A percentile compares a stretch with the other conserved stretches of the same genome.
phyloP scores from a whole-genome alignment of 2,113 vertebrate genomes.

The Dolichallabes microphthalmus region DNA sequence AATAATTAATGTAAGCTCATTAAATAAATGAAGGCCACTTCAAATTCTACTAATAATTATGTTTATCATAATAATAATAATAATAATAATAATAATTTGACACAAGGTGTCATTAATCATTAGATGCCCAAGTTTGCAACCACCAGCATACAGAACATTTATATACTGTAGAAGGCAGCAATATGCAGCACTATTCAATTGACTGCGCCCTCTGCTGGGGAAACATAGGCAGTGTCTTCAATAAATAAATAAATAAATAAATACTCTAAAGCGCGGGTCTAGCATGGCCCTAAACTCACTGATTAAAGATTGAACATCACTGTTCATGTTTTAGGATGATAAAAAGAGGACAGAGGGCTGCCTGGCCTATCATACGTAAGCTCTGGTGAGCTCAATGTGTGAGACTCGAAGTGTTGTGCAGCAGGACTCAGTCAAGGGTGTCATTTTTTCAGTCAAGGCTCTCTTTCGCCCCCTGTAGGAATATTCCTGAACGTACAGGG shows the following conservation, averaged over 20 bases:
- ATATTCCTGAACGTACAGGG: slow-evolving; percentile 45
- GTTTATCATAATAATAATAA: not conserved
- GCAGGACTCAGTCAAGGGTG: not conserved
- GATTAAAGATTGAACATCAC: slow-evolving; percentile 10
- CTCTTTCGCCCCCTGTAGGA: slow-evolving; percentile 56
- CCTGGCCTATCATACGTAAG: slow-evolving; percentile 51
- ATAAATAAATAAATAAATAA: not conserved
- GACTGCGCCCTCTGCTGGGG: slow-evolving; percentile 21
- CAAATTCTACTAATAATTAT: not conserved
- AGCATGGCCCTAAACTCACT: not conserved
- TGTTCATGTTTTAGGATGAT: slow-evolving; percentile 32
- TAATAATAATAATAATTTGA: not conserved
- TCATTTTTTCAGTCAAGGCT: slow-evolving; percentile 10
- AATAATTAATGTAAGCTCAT: not conserved
- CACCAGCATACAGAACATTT: not conserved
- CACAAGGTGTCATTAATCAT: not conserved
- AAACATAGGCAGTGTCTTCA: not conserved
- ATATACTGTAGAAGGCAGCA: not conserved
- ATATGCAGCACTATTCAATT: not conserved
- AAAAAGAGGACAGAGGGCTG: slow-evolving; percentile 45
- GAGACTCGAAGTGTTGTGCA: slow-evolving; percentile 34
- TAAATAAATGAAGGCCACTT: not conserved
- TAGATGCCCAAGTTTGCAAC: not conserved
- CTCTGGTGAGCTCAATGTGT: slow-evolving; percentile 46
- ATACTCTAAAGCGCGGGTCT: not conserved